Percentiles rank a stretch among this genome's conserved stretches.
These are phyloP conservation scores for Chaetogeoica ovagalla DNA, from an alignment of 2,888 invertebrate genomes.

Conservation along the genomic window DNA sequence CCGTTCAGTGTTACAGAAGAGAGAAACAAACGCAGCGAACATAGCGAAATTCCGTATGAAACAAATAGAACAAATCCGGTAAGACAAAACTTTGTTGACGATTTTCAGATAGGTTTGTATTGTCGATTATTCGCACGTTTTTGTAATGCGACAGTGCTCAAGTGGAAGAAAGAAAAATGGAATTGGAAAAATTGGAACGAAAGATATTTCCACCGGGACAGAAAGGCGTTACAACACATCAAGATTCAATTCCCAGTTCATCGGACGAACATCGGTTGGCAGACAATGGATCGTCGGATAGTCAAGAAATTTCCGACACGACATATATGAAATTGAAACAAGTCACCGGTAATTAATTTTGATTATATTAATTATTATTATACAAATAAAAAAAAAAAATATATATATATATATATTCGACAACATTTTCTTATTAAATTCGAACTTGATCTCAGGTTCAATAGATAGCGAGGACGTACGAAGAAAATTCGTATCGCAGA, in stretches of 20 bases:
- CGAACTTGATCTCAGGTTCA: constrained; percentile 63
- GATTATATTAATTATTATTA: neutral
- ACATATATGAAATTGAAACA: constrained; percentile 74
- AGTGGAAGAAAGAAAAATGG: constrained; percentile 72
- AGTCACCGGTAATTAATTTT: constrained; percentile 66
- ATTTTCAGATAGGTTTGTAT: too few species aligned
- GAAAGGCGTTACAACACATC: constrained; percentile 14
- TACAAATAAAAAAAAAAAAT: too few species aligned
- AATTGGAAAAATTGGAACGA: constrained; percentile 76
- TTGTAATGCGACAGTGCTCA: constrained; percentile 62
- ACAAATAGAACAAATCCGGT: constrained; percentile 61
- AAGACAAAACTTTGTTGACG: constrained; percentile 1
- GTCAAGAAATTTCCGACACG: constrained; percentile 41
- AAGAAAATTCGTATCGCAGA: constrained; percentile 73
- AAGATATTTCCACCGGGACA: constrained; percentile 67
- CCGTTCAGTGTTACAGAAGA: constrained; percentile 69
- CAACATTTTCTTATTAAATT: too few species aligned
- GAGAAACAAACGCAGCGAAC: constrained; percentile 71
- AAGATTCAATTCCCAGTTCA: constrained; percentile 45
- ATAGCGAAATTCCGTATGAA: constrained; percentile 69
- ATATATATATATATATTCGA: neutral
- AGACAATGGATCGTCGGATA: constrained; percentile 40
- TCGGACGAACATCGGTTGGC: constrained; percentile 38
- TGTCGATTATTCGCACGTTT: too few species aligned
- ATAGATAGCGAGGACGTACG: constrained; percentile 75